These are phyloP conservation scores for Sycobia sp. DNA, from an alignment of 1,140 invertebrate species.

Conservation along the genomic window DNA sequence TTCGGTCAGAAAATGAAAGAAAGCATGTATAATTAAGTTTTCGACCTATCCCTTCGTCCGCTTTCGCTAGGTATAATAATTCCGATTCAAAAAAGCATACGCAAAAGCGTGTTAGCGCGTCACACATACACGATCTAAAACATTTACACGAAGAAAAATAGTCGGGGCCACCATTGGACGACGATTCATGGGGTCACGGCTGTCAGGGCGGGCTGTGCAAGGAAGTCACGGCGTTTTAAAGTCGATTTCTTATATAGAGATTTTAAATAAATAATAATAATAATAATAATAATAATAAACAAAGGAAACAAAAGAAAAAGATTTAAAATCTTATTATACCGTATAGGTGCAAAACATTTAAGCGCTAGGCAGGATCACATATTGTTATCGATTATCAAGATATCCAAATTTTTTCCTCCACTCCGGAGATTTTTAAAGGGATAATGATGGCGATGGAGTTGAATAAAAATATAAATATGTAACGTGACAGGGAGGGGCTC, in stretches of 20 bases:
- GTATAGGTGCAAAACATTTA: slow-evolving; percentile 19
- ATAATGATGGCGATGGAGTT: not conserved
- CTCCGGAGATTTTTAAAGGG: slow-evolving; percentile 50
- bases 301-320: slow-evolving; percentile 30
- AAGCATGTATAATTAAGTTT: not conserved
- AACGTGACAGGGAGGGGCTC: slow-evolving; percentile 8
- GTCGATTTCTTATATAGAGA: slow-evolving; percentile 51
- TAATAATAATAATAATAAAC: too few relatives aligned
- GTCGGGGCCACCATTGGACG: not conserved
- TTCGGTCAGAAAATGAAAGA: not conserved
- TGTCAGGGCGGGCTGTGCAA: slow-evolving; percentile 49
- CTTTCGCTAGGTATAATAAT: not conserved
- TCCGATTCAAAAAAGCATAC: not conserved
- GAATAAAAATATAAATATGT: slow-evolving; percentile 1
- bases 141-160: not conserved
- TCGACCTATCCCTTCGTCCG: slow-evolving; percentile 24
- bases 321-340: slow-evolving; percentile 38
- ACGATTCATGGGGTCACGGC: not conserved
- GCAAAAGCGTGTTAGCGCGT: not conserved
- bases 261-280: slow-evolving; percentile 44
- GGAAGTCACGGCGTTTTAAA: slow-evolving; percentile 46
- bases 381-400: slow-evolving; percentile 46
- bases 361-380: slow-evolving; percentile 40
- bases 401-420: slow-evolving; percentile 48
- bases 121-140: not conserved